Base-by-base conservation (phyloP, 1,140 invertebrate genomes). In the Belonocnema kinseyi region DNA sequence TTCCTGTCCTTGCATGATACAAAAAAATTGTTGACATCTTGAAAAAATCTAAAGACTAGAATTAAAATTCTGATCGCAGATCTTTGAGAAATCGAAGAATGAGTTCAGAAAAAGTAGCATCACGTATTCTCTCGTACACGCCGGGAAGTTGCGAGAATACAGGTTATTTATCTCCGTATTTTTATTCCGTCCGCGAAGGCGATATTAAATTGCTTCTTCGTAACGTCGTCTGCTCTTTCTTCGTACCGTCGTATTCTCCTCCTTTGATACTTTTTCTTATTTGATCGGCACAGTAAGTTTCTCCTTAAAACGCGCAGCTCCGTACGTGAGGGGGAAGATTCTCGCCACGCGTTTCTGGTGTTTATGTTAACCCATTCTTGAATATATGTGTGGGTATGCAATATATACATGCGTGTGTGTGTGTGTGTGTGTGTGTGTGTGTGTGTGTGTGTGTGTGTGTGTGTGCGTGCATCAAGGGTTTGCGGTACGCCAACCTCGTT, bases 181-280 rank as follows among this genome's bases (percentile, higher is more conserved):
- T 87, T 86, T 87, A 87, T 87, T 87, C 85, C 81, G 82, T 79
- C 82, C 83, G 80, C 82, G 81, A 82, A 83, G 83, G 70, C 82
- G 86, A 87, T 87, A 87, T 87, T 85, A 87, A 86, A 87, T 86
- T 86, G 86, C 85, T 86, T 80, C 79, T 84, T 83, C 79, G 78
- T 77, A 79, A 53, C 79, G 74, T 61, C 53, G 61, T 56, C 71
- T 26, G 1, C 21, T 26, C 21, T 26, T 26, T 26, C 21, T 26
- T 26, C 21, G 21, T 77, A 79, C 61, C 77, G 74, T 61, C 76
- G 70, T 51, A 11, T 73, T 54, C 33, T 54, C 40, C 53, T 74
- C 52, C 16, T 26, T 40, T 40, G 14, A 74, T 74, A 52, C 66
- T 74, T 50, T 74, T 77, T 77, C 74, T 75, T 75, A n/a, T 52